A percentile compares a stretch with the other conserved stretches of the same genome.
Conservation (phyloP, 1,140 invertebrate species). For the Hyposmocoma kahamanoa region DNA sequence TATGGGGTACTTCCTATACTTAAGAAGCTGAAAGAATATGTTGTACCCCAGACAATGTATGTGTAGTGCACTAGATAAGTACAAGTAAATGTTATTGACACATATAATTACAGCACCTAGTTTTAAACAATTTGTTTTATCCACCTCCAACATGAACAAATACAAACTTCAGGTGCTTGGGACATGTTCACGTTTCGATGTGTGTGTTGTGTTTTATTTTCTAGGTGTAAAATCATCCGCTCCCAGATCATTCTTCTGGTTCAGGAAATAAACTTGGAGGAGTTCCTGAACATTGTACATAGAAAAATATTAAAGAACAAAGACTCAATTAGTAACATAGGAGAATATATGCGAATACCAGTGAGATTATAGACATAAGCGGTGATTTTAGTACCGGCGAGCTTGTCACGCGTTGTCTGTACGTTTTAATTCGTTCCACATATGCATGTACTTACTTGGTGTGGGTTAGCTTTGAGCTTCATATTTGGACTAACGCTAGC, state of each 20-base stretch:
- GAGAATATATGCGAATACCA: constrained; percentile 61
- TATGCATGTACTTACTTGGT: constrained; percentile 35
- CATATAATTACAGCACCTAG: too few species aligned
- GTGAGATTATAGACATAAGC: constrained; percentile 70
- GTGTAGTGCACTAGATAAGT: too few species aligned
- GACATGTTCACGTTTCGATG: constrained; percentile 43
- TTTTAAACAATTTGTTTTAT: too few species aligned
- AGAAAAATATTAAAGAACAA: constrained; percentile 65
- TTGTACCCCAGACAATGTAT: too few species aligned
- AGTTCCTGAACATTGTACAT: constrained; percentile 68
- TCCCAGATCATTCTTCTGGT: constrained; percentile 72
- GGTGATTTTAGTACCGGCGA: constrained; percentile 67
- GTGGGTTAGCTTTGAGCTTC: background rate
- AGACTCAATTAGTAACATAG: constrained; percentile 70
- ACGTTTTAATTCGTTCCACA: constrained; percentile 58
- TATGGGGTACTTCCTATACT: too few species aligned
- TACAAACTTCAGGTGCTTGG: constrained; percentile 41
- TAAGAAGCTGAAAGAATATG: too few species aligned
- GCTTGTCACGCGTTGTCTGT: constrained; percentile 58
- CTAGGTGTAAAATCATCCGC: constrained; percentile 72
- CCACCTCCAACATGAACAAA: too few species aligned
- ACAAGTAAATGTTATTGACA: too few species aligned
- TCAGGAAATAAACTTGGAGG: constrained; percentile 66
- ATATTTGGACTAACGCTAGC: too few species aligned
- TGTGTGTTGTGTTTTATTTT: constrained; percentile 64